phyloP scores from a whole-genome alignment of 37 sponge, comb jelly and placozoan genomes.

The Chondrilla cf. caribensis region DNA sequence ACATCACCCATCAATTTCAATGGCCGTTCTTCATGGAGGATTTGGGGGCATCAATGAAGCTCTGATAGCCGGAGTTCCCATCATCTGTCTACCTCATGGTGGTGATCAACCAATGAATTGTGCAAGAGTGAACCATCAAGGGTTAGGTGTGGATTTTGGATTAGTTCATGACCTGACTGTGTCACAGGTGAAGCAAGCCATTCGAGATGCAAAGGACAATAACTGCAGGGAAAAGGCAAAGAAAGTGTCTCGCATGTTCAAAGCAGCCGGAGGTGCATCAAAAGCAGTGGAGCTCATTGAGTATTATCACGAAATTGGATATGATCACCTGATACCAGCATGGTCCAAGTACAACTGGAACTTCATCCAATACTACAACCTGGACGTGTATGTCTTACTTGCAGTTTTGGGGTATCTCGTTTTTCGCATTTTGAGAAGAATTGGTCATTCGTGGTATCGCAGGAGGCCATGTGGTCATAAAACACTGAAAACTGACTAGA shows the following conservation, averaged over 20 bases:
- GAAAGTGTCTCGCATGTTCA: background rate
- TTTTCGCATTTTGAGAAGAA: too few species aligned
- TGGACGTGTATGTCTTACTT: background rate
- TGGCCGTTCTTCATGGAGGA: slow-evolving; percentile 37
- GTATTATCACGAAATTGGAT: slow-evolving; percentile 9
- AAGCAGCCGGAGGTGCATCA: background rate
- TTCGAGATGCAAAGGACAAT: background rate
- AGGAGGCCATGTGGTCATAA: too few species aligned
- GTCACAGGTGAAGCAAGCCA: background rate
- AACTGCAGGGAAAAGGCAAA: background rate
- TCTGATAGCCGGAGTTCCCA: slow-evolving; percentile 12
- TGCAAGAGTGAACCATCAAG: background rate
- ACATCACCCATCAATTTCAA: slow-evolving; percentile 7
- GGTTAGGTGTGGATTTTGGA: background rate
- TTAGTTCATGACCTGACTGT: background rate
- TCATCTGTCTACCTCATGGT: slow-evolving; percentile 12
- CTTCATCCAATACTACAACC: slow-evolving; percentile 19
- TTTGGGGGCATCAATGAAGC: slow-evolving; percentile 36
- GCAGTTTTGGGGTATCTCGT: too few species aligned
- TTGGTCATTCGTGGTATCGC: too few species aligned
- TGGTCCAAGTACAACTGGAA: slow-evolving; percentile 21
- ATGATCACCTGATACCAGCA: background rate
- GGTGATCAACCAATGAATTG: slow-evolving; percentile 29
- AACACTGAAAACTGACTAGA: too few species aligned
- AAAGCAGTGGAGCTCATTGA: slow-evolving; percentile 14